Conservation (phyloP, 2,113 vertebrate genomes). For the Hydrochoerus hydrochaeris region DNA sequence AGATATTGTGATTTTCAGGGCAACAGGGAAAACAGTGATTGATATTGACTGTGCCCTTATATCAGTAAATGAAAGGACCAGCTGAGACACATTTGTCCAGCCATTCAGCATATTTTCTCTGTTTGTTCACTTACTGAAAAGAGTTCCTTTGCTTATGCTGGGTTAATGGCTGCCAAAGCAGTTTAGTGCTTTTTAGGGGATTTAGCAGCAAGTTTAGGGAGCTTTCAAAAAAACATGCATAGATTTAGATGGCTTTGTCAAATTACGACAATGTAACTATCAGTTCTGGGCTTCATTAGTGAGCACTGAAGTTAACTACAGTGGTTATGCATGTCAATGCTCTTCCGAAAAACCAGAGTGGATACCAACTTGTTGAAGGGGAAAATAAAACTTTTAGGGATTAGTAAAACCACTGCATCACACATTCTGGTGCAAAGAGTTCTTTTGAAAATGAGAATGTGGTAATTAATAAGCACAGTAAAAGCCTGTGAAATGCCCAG, state of each 20-base stretch:
- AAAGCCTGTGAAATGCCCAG: background rate
- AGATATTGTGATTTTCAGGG: constrained; percentile 86
- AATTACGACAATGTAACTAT: constrained; percentile 85
- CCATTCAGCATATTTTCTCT: constrained; percentile 88
- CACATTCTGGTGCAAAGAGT: background rate
- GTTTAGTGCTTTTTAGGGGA: constrained; percentile 87
- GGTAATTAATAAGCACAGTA: background rate
- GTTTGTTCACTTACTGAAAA: constrained; percentile 88
- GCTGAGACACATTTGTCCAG: constrained; percentile 86
- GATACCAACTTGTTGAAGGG: background rate
- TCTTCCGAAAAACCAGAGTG: constrained; percentile 35
- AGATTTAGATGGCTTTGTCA: constrained; percentile 87
- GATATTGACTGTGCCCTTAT: constrained; percentile 84
- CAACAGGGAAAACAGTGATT: constrained; percentile 87
- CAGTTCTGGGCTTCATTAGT: constrained; percentile 84
- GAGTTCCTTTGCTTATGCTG: constrained; percentile 82
- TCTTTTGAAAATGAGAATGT: constrained; percentile 20
- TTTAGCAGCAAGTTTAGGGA: constrained; percentile 87
- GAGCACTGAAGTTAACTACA: constrained; percentile 82
- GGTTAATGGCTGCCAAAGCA: constrained; percentile 86
- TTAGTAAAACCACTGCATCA: background rate
- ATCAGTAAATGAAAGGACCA: constrained; percentile 86
- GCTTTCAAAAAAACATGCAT: constrained; percentile 85
- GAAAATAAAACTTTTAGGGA: constrained; percentile 15
- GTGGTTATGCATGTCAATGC: constrained; percentile 73